These are phyloP conservation scores for Carassius gibelio DNA, from an alignment of 2,113 vertebrate genomes.

Conservation along the genomic window DNA sequence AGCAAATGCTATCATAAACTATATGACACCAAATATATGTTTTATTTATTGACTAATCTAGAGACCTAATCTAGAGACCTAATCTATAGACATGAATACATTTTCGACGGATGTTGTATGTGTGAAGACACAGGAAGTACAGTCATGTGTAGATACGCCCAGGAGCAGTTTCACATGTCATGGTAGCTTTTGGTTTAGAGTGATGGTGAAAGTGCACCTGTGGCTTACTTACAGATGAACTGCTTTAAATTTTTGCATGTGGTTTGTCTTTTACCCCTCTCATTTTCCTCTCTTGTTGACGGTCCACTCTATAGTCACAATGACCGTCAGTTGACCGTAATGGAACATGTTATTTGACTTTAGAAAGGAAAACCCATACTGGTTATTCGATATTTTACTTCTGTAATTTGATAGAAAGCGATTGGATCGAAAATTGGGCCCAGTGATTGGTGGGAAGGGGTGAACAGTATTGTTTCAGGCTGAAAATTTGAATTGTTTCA, in stretches of 20 bases:
- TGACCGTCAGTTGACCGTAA: not conserved
- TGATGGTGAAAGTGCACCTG: not conserved
- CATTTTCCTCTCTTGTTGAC: not conserved
- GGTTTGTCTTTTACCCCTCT: slow-evolving; percentile 1
- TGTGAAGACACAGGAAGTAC: slow-evolving; percentile 1
- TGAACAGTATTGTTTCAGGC: not conserved
- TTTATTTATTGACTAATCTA: not conserved
- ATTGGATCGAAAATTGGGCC: not conserved
- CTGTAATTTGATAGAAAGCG: not conserved
- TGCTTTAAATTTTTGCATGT: not conserved
- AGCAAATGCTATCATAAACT: not conserved
- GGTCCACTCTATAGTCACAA: not conserved
- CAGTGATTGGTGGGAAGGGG: not conserved
- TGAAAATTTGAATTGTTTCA: not conserved
- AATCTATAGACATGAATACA: not conserved
- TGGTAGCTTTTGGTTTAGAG: not conserved
- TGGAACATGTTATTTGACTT: not conserved
- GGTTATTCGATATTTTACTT: not conserved
- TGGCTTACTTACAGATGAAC: not conserved
- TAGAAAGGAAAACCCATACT: not conserved
- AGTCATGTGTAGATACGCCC: not conserved
- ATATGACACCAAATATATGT: not conserved
- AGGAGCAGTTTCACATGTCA: slow-evolving; percentile 11
- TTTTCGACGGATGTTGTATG: not conserved
- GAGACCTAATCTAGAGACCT: not conserved